phyloP scores from a whole-genome alignment of 2,888 invertebrate species.

The Microchrysa polita region DNA sequence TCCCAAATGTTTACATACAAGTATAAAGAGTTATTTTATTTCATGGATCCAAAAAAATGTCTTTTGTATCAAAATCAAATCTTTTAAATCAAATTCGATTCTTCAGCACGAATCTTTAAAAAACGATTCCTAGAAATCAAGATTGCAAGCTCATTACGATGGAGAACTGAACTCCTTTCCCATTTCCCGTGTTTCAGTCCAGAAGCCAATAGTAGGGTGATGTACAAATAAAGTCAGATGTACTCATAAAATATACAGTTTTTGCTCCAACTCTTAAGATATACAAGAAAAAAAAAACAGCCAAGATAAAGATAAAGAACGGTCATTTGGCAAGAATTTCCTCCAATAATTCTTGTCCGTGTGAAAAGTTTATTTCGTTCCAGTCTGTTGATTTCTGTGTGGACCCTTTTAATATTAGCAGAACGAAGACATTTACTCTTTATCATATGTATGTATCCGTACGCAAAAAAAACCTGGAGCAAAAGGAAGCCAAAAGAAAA shows the following conservation, averaged over 20 bases:
- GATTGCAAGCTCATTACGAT: no score
- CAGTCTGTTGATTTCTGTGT: conserved; percentile 42
- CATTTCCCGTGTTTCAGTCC: no score
- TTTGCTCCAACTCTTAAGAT: neutral
- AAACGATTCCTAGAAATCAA: no score
- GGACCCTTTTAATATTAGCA: conserved; percentile 26
- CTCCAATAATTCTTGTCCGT: conserved; percentile 41
- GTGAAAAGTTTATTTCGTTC: conserved; percentile 48
- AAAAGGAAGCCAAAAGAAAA: neutral
- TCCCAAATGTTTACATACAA: no score
- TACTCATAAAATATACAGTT: conserved; percentile 8
- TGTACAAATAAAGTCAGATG: neutral
- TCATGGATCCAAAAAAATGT: no score
- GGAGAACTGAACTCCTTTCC: no score
- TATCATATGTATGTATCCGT: neutral
- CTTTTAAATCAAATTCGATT: no score
- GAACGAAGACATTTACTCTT: no score
- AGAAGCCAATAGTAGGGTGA: no score
- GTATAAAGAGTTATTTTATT: no score
- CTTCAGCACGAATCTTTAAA: no score
- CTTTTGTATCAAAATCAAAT: no score
- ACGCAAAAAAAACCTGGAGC: neutral
- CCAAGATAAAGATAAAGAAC: conserved; percentile 27
- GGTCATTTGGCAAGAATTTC: conserved; percentile 41
- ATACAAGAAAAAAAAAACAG: neutral